Evolutionary conservation across 2,113 vertebrate genomes (phyloP).

Genomic region (Daubentonia madagascariensis): DNA sequence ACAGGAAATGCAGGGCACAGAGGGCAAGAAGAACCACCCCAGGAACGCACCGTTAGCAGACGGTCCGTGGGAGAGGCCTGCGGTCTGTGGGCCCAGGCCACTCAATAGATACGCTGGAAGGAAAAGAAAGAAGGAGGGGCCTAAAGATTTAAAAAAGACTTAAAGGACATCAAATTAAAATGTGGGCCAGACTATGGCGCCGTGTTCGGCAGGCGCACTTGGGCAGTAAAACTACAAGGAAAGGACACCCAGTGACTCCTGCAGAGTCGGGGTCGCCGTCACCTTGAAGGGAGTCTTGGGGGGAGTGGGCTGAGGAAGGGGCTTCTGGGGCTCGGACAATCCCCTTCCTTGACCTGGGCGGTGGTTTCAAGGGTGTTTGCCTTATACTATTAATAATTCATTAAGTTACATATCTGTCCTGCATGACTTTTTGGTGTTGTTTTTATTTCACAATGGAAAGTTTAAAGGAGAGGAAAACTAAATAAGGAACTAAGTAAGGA

Average conservation of each 20-base stretch:
- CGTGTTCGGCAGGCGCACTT: background rate
- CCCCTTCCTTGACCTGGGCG: background rate
- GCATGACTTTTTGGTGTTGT: no score
- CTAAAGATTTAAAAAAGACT: background rate
- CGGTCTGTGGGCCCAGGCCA: background rate
- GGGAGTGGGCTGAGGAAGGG: no score
- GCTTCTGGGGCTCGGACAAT: no score
- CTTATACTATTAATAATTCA: no score
- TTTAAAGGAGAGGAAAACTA: background rate
- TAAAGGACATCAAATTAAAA: background rate
- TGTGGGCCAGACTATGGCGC: background rate
- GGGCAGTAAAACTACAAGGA: background rate
- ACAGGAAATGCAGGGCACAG: no score
- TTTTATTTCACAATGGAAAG: background rate
- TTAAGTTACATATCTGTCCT: background rate
- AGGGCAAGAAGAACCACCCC: no score
- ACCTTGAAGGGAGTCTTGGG: accelerated
- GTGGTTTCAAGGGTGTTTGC: background rate
- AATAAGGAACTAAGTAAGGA: background rate
- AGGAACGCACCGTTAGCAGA: no score
- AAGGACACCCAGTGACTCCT: no score
- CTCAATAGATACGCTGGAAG: background rate
- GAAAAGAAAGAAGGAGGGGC: no score
- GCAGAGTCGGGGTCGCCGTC: no score
- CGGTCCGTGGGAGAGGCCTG: background rate